Evolutionary conservation across 2,888 invertebrate genomes (phyloP).

Genomic region (Caenorhabditis panamensis): DNA sequence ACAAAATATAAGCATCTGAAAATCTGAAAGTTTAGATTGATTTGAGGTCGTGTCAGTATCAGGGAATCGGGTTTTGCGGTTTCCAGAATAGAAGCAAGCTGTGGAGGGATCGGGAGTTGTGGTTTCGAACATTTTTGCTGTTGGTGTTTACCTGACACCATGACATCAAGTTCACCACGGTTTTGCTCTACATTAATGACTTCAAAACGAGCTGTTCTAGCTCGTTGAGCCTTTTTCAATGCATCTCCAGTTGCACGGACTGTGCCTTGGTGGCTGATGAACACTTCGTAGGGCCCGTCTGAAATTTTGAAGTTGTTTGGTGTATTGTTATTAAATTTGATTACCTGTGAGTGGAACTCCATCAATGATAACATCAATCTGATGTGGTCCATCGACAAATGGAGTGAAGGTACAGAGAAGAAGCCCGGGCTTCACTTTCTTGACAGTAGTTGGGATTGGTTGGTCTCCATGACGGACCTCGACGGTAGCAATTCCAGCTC

Average conservation of each 20-base stretch:
- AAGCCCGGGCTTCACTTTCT: constrained; percentile 77
- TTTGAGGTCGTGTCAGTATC: constrained; percentile 1
- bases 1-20: constrained; percentile 26
- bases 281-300: constrained; percentile 81
- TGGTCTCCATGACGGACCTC: constrained; percentile 86
- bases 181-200: constrained; percentile 76
- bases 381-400: constrained; percentile 90
- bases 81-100: constrained; percentile 26
- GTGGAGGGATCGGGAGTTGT: neutral
- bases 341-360: constrained; percentile 87
- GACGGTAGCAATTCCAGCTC: constrained; percentile 89
- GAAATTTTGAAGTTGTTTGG: constrained; percentile 36
- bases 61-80: constrained; percentile 8
- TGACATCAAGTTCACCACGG: constrained; percentile 81
- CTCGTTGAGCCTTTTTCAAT: constrained; percentile 76
- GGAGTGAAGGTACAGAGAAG: constrained; percentile 86
- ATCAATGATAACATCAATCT: constrained; percentile 90
- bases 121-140: constrained; percentile 17
- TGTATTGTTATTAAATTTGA: no score
- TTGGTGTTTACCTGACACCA: constrained; percentile 75
- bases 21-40: constrained; percentile 38
- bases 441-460: constrained; percentile 69
- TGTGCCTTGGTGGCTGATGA: constrained; percentile 74
- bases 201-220: constrained; percentile 79
- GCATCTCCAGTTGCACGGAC: constrained; percentile 80